Percentiles rank a stretch among this genome's conserved stretches.
These are phyloP conservation scores for Globicephala melas DNA, from an alignment of 2,113 vertebrate genomes.

Conservation along the genomic window DNA sequence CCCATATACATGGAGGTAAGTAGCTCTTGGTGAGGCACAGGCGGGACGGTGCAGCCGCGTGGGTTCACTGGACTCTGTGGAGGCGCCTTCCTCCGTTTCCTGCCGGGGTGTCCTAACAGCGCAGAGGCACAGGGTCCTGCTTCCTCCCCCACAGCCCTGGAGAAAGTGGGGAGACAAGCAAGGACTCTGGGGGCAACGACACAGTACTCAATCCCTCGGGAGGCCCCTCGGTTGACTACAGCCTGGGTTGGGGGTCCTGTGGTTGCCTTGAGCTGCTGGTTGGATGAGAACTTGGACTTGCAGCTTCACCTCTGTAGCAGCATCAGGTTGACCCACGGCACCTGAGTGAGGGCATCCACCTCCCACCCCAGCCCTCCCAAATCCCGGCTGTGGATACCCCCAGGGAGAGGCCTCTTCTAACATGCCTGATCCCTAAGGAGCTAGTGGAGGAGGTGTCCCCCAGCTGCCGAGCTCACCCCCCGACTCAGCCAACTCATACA, in stretches of 20 bases:
- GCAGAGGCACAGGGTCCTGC: not conserved
- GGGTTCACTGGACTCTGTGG: not conserved
- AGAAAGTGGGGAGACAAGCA: not conserved
- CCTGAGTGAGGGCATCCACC: not conserved
- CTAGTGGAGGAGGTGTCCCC: not conserved
- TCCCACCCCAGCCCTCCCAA: too few species aligned
- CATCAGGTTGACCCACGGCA: not conserved
- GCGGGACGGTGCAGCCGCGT: rapidly evolving
- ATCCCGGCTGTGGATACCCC: rapidly evolving
- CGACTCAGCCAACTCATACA: not conserved
- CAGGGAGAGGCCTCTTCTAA: not conserved
- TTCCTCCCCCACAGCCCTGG: not conserved
- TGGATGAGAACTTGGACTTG: not conserved
- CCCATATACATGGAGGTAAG: not conserved
- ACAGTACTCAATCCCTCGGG: not conserved
- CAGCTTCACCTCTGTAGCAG: not conserved
- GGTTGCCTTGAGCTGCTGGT: not conserved
- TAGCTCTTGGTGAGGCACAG: not conserved
- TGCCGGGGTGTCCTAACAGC: not conserved
- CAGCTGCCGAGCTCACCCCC: not conserved
- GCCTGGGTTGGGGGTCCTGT: not conserved
- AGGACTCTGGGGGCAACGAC: not conserved
- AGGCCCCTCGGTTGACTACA: not conserved
- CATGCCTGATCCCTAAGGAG: not conserved
- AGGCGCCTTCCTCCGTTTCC: not conserved